Conservation (phyloP, 2,113 vertebrate species). For the Daphoenositta chrysoptera region DNA sequence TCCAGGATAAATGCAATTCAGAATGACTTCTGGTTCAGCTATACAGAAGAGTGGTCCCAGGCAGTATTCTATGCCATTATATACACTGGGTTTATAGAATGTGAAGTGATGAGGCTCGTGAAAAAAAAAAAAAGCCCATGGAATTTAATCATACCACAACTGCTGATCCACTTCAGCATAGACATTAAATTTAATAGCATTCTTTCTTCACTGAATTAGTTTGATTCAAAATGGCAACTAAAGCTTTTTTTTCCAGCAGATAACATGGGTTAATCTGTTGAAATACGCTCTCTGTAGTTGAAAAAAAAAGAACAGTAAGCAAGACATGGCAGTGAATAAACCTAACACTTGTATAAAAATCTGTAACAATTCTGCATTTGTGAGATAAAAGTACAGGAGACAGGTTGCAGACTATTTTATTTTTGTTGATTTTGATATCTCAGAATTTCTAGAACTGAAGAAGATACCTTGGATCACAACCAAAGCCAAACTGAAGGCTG, state of each 20-base stretch:
- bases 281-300: not conserved
- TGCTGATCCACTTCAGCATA: not conserved
- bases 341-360: not conserved
- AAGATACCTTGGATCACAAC: not conserved
- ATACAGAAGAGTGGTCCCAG: not conserved
- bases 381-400: not conserved
- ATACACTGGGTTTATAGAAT: not conserved
- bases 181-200: constrained; percentile 29
- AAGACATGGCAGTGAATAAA: not conserved
- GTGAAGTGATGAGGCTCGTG: not conserved
- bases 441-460: not conserved
- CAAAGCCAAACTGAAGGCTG: not conserved
- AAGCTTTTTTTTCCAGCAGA: constrained; percentile 2
- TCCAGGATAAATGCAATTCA: not conserved
- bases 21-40: not conserved
- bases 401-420: not conserved
- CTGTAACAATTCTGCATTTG: not conserved
- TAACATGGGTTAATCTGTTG: not conserved
- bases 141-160: not conserved
- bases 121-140: not conserved
- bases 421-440: not conserved
- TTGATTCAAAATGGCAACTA: constrained; percentile 42
- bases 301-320: not conserved
- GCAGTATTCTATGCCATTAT: not conserved
- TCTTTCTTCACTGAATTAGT: constrained; percentile 10